Conservation (phyloP, 1,140 invertebrate genomes). For the Nixonia krombeini region DNA sequence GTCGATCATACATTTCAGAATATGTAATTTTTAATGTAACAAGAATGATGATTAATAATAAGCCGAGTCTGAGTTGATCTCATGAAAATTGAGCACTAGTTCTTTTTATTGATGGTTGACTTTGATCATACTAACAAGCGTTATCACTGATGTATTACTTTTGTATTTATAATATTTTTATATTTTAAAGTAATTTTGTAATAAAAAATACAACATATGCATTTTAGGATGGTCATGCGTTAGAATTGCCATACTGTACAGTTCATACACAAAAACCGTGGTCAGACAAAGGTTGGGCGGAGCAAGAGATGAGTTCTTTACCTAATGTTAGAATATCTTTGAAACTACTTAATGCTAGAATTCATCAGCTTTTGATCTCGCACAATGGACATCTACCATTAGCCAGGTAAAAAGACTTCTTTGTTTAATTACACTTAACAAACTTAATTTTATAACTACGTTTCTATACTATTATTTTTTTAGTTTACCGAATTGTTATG, state of each 20-base stretch:
- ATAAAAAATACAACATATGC: not conserved
- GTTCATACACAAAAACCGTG: slow-evolving; percentile 73
- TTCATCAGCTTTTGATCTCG: slow-evolving; percentile 77
- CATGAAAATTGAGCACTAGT: slow-evolving; percentile 57
- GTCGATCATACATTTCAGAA: too few species aligned
- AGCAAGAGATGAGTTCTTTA: slow-evolving; percentile 78
- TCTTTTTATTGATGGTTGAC: slow-evolving; percentile 51
- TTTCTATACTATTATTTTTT: slow-evolving; percentile 36
- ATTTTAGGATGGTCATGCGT: slow-evolving; percentile 65
- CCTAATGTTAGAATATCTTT: slow-evolving; percentile 82
- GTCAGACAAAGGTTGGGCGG: slow-evolving; percentile 81
- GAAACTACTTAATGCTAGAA: slow-evolving; percentile 75
- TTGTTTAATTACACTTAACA: too few species aligned
- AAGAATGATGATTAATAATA: slow-evolving; percentile 23
- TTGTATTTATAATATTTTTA: slow-evolving; percentile 12
- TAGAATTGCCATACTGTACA: slow-evolving; percentile 77
- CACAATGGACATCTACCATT: slow-evolving; percentile 82
- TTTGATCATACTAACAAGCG: slow-evolving; percentile 62
- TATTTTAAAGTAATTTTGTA: not conserved
- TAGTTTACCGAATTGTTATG: slow-evolving; percentile 85
- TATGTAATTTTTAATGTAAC: slow-evolving; percentile 10
- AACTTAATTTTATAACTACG: too few species aligned
- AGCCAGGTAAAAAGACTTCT: slow-evolving; percentile 76
- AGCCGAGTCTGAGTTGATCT: slow-evolving; percentile 57
- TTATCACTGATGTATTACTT: slow-evolving; percentile 45